Base-by-base conservation (phyloP, 2,113 vertebrate genomes). In the Percopsis transmontana region DNA sequence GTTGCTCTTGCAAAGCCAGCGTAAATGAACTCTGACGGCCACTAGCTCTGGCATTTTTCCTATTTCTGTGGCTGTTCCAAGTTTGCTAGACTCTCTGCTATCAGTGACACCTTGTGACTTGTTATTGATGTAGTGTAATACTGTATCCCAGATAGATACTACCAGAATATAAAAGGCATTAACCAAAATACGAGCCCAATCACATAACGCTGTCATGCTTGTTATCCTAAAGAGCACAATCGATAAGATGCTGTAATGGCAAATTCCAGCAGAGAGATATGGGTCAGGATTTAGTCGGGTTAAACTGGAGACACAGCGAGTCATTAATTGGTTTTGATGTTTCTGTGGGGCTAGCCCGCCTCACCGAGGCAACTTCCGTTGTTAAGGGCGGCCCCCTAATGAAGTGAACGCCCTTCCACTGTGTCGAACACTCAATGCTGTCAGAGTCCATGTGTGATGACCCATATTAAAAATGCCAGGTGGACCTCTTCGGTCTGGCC, bases 341-440 rank as follows among this genome's bases (percentile, higher is more conserved):
- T 68, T 63, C 66, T 18, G 38, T n/a, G 53, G 4, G 53, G 58
- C 52, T 20, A 5, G 39, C 19, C 18, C 5, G 56, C 19, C 56
- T 1, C 62, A 52, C 44, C 52, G 52, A 55, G 66, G 68, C 24
- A 18, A 18, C 2, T 16, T 16, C 53, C 59, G 21, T 38, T 3
- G 23, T 24, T 27, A 33, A 16, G 14, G 23, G 45, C 71, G 6
- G 23, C 53, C 47, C 18, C 40, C 76, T 89, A 91, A 90, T 89
- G 70, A 86, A 88, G 77, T 70, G 74, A 80, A 48, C 57, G 70
- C 66, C 70, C 69, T 58, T 69, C 73, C 60, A 9, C 42, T 68
- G 44, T 73, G 88, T 87, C 71, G 79, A 90, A 77, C 81, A 27
- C 74, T 77, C 69, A 23, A n/a, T 80, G 72, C 76, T 76, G 82